Base-by-base conservation (phyloP, 2,888 invertebrate species). In the Drosophila siamana region DNA sequence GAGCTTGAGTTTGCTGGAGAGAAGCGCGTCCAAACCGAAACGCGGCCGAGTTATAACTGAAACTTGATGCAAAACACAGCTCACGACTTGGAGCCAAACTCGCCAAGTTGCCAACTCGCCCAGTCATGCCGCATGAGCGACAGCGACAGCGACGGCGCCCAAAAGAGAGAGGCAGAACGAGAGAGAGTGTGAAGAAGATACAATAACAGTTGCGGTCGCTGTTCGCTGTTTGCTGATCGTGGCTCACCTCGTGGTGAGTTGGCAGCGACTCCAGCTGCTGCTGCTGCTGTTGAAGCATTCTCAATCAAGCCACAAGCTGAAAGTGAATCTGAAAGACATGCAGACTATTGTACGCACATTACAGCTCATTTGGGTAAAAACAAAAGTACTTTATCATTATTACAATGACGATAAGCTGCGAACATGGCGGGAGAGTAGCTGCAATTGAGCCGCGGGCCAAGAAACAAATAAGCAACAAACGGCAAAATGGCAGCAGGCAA, bases 21-120 rank as follows among this genome's bases (percentile, higher is more conserved):
- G 70, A 80, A 77, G 46, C 80, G 88, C 91, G 86, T 91, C 90
- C 88, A 86, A 79, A 76, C 78, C 80, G 71, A 79, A 74, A 76
- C 89, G 86, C 87, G 80, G 89, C 83, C 84, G 78, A 80, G 67
- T 74, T 81, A 74, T 80, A 90, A 90, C 90, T 90, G 88, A 90
- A 86, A 90, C 80, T 89, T 80, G 74, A 63, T 69, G 74, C 72
- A 75, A 80, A 57, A 33, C 51, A 36, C 63, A 66, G 69, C 62
- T 54, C 41, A 59, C 65, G 54, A 68, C 65, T 69, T 78, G 61
- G 28, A 26, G 36, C 73, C 72, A n/a, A 78, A 69, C 69, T 74
- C 59, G 72, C 68, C 65, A 80, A 51, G 28, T 36, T 41, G 44
- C 74, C 75, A 78, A 71, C 69, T 75, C 62, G 72, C 66, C 63